Evolutionary conservation across 2,888 invertebrate genomes (phyloP), one percentile per base, ranked within the genome.

Genomic region (Laspeyria flexula): DNA sequence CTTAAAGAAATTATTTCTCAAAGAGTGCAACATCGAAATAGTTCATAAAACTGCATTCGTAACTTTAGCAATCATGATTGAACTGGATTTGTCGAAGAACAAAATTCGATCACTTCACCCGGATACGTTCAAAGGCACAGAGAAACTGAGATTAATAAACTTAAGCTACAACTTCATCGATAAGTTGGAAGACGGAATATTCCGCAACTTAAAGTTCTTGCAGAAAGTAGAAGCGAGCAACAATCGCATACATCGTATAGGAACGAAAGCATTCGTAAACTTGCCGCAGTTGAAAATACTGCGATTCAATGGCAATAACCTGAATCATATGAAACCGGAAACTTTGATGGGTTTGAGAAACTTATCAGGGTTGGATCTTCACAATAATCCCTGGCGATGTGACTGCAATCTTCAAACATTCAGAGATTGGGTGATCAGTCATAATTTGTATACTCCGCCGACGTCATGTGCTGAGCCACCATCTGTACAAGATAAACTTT

Each of bases 331-430:
- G 77, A 94, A 93, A 57, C 93, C 94, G 29, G 94, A 95, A 73
- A 95, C 95, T 59, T 95, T 97, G 68, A 93, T 94, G 70, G 93
- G 93, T 12, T 86, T 97, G 38, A 91, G 93, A 37, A 95, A 95
- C 75, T 90, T 98, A 49, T 94, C 94, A 18, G 96, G 96, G 46
- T 86, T 98, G 30, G 96, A 95, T 69, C 88, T 98, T 34, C 95
- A 95, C 71, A 95, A 95, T 63, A 98, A 98, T 81, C 96, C 96
- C 0, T 98, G 98, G 98, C 94, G 96, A 51, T 98, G 98, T 82
- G 97, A 98, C 74, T 98, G 98, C 81, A 94, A 96, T 66, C 88
- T 98, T 60, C 95, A 96, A 76, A 93, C 94, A 42, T 96, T 98
- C 68, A 94, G 97, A 30, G 95, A 96, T 74, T 97, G 96, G 94